phyloP scores from a whole-genome alignment of 2,797 vertebrate genomes.

The Bufotes viridis region DNA sequence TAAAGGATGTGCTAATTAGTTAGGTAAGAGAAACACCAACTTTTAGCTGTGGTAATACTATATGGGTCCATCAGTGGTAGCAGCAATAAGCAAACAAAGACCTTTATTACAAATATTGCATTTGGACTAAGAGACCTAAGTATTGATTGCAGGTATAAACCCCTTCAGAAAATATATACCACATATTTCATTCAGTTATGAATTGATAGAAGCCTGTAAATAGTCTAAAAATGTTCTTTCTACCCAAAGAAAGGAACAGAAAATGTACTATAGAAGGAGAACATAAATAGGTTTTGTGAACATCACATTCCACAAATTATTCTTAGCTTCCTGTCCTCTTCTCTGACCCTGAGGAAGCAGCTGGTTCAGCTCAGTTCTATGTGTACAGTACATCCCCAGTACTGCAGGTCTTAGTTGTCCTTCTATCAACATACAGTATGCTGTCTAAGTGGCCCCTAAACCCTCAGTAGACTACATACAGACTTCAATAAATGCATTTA shows the following conservation, averaged over 20 bases:
- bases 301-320: constrained; percentile 49
- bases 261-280: not conserved
- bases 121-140: not conserved
- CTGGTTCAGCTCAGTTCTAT: constrained; percentile 22
- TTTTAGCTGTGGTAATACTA: not conserved
- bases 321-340: constrained; percentile 51
- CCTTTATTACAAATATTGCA: not conserved
- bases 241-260: not conserved
- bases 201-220: not conserved
- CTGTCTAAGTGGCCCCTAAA: not conserved
- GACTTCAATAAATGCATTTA: not conserved
- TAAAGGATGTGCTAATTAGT: too few species aligned
- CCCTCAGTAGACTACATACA: not conserved
- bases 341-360: constrained; percentile 32
- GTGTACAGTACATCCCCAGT: not conserved
- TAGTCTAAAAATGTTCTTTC: not conserved
- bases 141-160: not conserved
- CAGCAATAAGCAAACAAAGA: too few species aligned
- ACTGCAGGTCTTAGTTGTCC: not conserved
- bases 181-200: not conserved
- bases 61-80: not conserved
- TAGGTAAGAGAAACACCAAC: not conserved
- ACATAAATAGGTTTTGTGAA: constrained; percentile 30
- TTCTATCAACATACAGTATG: not conserved
- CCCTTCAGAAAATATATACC: not conserved